Evolutionary conservation across 2,888 invertebrate species (phyloP), one percentile per base, ranked within the genome.

Genomic region (Masnerella sp.): DNA sequence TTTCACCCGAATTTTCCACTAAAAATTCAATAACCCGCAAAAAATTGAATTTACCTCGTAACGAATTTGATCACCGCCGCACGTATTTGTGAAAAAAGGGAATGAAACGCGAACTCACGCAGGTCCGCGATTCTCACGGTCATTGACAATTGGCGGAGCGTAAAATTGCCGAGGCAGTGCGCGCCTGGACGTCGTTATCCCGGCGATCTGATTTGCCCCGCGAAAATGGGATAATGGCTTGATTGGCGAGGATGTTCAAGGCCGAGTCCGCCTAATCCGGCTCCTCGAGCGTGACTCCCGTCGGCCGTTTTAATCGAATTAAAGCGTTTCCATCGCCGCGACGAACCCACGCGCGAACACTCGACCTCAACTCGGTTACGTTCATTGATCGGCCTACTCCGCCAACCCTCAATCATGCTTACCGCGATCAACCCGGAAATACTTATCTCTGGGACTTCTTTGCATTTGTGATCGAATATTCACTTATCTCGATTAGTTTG

Each of bases 341-440:
- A 56, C 67, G 73, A 79, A 77, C 71, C 62, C 64, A 69, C 64
- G 74, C 65, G 65, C 18, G 18, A 47, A 15, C 52, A 67, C 5
- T 12, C 51, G 51, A 42, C 49, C 42, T 58, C 49, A 22, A 76
- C 80, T 79, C 77, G 75, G 78, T 78, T 77, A 79, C 67, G 25
- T 62, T 78, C 80, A 81, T 80, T 80, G 80, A 82, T 80, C 80
- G 77, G 76, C 78, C 80, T 74, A 45, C 56, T 78, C 77, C 76
- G 74, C 72, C 76, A 80, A 78, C 76, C 80, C 79, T 81, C 79
- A 82, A 82, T 82, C 82, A 82, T 81, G 79, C 80, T 81, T 80
- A 77, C 56, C 47, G 42, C 64, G 36, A 70, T 59, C 49, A 49
- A 64, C 20, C 72, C 56, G 56, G 54, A 61, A 73, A 73, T 40